These are phyloP conservation scores for Philhelius pedissequus DNA, from an alignment of 2,888 invertebrate genomes.

Conservation along the genomic window DNA sequence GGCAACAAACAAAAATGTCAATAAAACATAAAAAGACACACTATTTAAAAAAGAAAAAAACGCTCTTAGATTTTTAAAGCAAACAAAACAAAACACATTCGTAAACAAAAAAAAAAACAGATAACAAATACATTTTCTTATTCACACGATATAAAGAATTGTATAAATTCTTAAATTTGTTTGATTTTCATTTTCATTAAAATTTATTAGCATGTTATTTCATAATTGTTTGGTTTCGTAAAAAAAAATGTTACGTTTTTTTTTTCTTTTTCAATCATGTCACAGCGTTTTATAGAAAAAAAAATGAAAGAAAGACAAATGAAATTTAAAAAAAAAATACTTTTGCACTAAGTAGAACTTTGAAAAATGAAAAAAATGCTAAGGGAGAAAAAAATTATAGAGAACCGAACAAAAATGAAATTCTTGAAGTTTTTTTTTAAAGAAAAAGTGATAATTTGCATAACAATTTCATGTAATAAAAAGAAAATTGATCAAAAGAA, in stretches of 20 bases:
- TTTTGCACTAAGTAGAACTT: constrained; percentile 60
- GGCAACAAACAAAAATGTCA: constrained; percentile 18
- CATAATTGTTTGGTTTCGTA: constrained; percentile 38
- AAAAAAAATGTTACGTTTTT: constrained; percentile 35
- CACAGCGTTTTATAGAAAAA: constrained; percentile 24
- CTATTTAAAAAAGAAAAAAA: not conserved
- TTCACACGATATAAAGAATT: constrained; percentile 24
- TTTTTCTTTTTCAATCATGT: constrained; percentile 35
- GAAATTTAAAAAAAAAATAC: constrained; percentile 10
- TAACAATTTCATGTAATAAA: constrained; percentile 40
- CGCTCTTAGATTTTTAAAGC: not conserved
- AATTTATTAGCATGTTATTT: constrained; percentile 60
- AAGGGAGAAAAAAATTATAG: constrained; percentile 6
- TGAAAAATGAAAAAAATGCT: not conserved
- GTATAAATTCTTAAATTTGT: constrained; percentile 2
- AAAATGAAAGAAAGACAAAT: not conserved
- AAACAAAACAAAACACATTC: constrained; percentile 39
- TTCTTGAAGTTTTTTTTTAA: constrained; percentile 59
- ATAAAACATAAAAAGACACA: constrained; percentile 8
- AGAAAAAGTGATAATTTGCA: constrained; percentile 64
- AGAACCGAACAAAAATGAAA: constrained; percentile 42
- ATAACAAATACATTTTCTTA: not conserved
- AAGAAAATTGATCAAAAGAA: constrained; percentile 10
- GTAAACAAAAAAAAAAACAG: constrained; percentile 11
- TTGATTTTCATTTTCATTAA: constrained; percentile 31